These are phyloP conservation scores for Andrena fulva DNA, from an alignment of 2,888 invertebrate genomes.

Conservation along the genomic window DNA sequence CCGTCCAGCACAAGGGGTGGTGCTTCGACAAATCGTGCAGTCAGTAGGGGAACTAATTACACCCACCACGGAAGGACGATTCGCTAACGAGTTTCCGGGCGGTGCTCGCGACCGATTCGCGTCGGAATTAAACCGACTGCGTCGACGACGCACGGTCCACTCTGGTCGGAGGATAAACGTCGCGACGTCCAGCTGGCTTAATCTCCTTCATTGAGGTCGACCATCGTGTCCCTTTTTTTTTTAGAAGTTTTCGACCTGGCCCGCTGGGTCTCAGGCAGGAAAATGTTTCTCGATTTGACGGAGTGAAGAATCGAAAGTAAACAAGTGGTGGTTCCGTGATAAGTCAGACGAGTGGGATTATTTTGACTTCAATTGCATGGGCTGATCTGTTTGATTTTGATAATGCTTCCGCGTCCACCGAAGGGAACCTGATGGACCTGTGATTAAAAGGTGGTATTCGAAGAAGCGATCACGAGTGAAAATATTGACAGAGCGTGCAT, in stretches of 20 bases:
- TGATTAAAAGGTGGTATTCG: no score
- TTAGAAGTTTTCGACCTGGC: not conserved
- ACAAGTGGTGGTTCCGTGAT: no score
- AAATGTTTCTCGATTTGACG: no score
- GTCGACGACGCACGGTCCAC: slow-evolving; percentile 48
- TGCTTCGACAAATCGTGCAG: slow-evolving; percentile 57
- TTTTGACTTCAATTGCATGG: no score
- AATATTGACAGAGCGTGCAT: no score
- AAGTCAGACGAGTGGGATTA: no score
- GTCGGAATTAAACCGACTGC: slow-evolving; percentile 57
- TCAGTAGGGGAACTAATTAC: slow-evolving; percentile 63
- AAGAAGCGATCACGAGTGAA: no score
- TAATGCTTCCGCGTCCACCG: no score
- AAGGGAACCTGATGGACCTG: no score
- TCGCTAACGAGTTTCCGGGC: slow-evolving; percentile 66
- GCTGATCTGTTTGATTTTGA: no score
- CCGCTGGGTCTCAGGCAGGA: no score
- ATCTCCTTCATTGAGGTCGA: slow-evolving; percentile 44
- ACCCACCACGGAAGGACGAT: slow-evolving; percentile 62
- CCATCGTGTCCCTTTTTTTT: not conserved
- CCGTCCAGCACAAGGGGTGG: slow-evolving; percentile 21
- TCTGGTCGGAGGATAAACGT: slow-evolving; percentile 49
- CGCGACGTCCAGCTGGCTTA: slow-evolving; percentile 26
- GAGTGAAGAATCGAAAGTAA: no score
- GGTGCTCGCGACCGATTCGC: slow-evolving; percentile 64